phyloP scores from a whole-genome alignment of 2,888 invertebrate genomes.

The Cheilosia variabilis region DNA sequence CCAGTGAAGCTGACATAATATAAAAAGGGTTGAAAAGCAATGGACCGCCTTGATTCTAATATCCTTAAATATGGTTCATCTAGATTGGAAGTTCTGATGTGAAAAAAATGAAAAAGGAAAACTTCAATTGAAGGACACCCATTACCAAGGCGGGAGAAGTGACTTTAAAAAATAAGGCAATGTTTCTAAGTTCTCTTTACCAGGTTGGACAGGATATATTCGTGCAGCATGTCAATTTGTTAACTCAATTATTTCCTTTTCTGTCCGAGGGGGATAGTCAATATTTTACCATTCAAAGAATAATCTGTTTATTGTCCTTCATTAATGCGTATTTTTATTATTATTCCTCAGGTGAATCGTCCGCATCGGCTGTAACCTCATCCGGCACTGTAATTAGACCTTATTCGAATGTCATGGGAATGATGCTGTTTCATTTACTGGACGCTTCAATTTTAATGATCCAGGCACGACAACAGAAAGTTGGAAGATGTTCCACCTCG shows the following conservation, averaged over 20 bases:
- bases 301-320: background rate
- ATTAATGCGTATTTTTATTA: conserved; percentile 1
- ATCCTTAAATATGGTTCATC: too few species aligned
- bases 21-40: background rate
- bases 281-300: background rate
- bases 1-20: background rate
- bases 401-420: conserved; percentile 79
- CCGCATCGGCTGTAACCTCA: conserved; percentile 83
- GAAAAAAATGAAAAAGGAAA: too few species aligned
- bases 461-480: conserved; percentile 79
- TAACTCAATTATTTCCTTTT: too few species aligned
- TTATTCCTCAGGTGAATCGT: conserved; percentile 81
- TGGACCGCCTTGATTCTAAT: too few species aligned
- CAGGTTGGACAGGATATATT: too few species aligned
- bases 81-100: too few species aligned
- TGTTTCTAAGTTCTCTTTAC: too few species aligned
- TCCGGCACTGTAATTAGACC: conserved; percentile 80
- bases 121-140: too few species aligned
- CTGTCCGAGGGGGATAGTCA: too few species aligned
- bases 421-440: conserved; percentile 78
- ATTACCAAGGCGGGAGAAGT: too few species aligned
- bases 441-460: conserved; percentile 59
- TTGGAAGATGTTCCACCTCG: conserved; percentile 12
- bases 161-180: too few species aligned
- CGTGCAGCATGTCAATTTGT: too few species aligned